A percentile compares a stretch with the other conserved stretches of the same genome.
Evolutionary conservation across 2,797 vertebrate genomes (phyloP).

Genomic region (Siniperca scherzeri): DNA sequence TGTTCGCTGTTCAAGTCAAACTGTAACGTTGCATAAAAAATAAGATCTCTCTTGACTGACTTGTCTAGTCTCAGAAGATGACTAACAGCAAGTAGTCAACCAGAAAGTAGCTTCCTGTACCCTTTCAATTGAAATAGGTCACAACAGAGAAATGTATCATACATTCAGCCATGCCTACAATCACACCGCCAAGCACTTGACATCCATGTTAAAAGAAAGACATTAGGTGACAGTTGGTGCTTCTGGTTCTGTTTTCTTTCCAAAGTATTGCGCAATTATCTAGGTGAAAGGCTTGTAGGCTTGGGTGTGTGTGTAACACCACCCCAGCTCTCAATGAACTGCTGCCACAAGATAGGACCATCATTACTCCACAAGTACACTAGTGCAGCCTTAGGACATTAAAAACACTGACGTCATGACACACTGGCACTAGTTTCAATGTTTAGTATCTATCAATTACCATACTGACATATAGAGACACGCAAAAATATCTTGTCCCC

Average conservation of each 20-base stretch:
- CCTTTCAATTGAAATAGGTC: neutral
- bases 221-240: neutral
- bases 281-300: conserved; percentile 32
- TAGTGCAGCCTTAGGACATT: conserved; percentile 3
- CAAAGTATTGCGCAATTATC: conserved; percentile 24
- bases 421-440: neutral
- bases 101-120: conserved; percentile 19
- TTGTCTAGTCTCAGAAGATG: neutral
- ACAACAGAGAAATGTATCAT: neutral
- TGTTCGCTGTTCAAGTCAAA: neutral
- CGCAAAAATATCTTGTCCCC: neutral
- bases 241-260: conserved; percentile 22
- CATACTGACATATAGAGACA: neutral
- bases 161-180: neutral
- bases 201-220: neutral
- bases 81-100: neutral
- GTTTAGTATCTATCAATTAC: neutral
- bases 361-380: conserved; percentile 45
- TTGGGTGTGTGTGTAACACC: conserved; percentile 53
- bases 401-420: neutral
- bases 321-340: conserved; percentile 40
- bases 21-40: neutral
- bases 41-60: neutral
- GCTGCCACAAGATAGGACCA: conserved; percentile 72
- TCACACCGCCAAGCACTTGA: neutral